phyloP scores from a whole-genome alignment of 2,888 invertebrate genomes.

The Osmoderma eremita region DNA sequence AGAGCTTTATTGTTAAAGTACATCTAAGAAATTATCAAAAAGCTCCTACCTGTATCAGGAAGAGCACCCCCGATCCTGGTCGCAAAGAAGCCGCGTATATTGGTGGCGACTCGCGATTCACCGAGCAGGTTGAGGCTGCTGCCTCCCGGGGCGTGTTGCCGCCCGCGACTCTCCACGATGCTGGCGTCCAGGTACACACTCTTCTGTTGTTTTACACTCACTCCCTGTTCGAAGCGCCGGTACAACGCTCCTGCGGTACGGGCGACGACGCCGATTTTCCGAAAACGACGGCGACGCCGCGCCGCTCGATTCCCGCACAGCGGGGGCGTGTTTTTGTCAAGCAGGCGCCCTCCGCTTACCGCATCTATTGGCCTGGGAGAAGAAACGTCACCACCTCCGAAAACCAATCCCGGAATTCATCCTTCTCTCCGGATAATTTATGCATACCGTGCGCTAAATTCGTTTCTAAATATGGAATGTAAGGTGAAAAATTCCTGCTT shows the following conservation, averaged over 20 bases:
- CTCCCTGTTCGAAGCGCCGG: slow-evolving; percentile 51
- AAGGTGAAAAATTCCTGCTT: slow-evolving; percentile 12
- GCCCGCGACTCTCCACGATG: slow-evolving; percentile 62
- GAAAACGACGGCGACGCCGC: slow-evolving; percentile 60
- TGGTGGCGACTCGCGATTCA: slow-evolving; percentile 75
- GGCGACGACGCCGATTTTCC: slow-evolving; percentile 60
- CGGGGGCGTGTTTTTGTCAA: slow-evolving; percentile 58
- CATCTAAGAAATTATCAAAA: slow-evolving; percentile 4
- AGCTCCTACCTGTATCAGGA: slow-evolving; percentile 76
- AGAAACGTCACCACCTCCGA: slow-evolving; percentile 51
- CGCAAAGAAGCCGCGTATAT: slow-evolving; percentile 77
- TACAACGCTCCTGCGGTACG: slow-evolving; percentile 57
- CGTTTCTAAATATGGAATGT: slow-evolving; percentile 46
- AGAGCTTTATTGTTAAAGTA: background rate
- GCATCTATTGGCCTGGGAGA: slow-evolving; percentile 46
- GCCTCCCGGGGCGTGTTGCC: slow-evolving; percentile 61
- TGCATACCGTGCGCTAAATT: slow-evolving; percentile 45
- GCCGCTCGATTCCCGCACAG: slow-evolving; percentile 62
- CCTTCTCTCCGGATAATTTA: slow-evolving; percentile 45
- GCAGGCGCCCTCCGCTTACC: slow-evolving; percentile 47
- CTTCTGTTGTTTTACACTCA: slow-evolving; percentile 46
- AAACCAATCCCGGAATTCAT: slow-evolving; percentile 46
- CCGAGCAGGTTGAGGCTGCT: slow-evolving; percentile 72
- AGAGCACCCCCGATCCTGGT: slow-evolving; percentile 75
- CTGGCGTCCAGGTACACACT: slow-evolving; percentile 61